Base-by-base conservation (phyloP, 1,140 invertebrate species). In the Steinernema feltiae region DNA sequence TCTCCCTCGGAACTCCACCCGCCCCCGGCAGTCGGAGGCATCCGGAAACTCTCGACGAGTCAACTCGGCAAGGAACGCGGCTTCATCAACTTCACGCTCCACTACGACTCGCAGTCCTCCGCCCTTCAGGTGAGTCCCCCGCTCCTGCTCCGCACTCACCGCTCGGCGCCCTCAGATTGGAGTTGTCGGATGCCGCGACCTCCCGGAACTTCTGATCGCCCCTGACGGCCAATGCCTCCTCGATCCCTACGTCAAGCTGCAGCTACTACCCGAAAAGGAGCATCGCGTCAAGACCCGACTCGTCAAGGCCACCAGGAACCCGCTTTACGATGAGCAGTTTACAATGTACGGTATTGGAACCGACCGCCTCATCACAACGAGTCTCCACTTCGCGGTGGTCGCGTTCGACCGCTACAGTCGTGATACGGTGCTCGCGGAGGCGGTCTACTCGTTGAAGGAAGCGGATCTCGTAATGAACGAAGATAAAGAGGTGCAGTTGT, bases 321-420 rank as follows among this genome's bases (percentile, higher is more conserved):
- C 95, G 0, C 91, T 94, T 3, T 97, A 96, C 87, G 94, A 97
- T 84, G 95, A 97, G 87, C 94, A 96, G 84, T 97, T 97, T 85
- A 96, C 94, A 0, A 96, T 97, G 89, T 97, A 95, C 84, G 94
- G 94, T 32, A 91, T 97, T 77, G 92, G 91, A 35, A 90, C 91
- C 71, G 91, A 92, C 81, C 93, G 95, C 86, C 88, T 97, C 1
- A 88, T 90, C 87, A 91, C 90, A 83, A 93, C 93, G 83, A 94
- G 93, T 18, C 88, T 97, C 24, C 94, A 97, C 88, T 95, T 97
- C 86, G 93, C 95, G 31, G 88, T 88, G 2, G 90, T 98, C 78
- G 96, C 94, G 87, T 98, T 97, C 87, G 96, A 98, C 88, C 91
- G 95, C 86, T 98, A 97, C 87, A 96, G 94, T 31, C 90, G 95